Percentiles rank a stretch among this genome's conserved stretches.
Conservation (phyloP, 1,140 invertebrate genomes). For the Drosophila funebris region DNA sequence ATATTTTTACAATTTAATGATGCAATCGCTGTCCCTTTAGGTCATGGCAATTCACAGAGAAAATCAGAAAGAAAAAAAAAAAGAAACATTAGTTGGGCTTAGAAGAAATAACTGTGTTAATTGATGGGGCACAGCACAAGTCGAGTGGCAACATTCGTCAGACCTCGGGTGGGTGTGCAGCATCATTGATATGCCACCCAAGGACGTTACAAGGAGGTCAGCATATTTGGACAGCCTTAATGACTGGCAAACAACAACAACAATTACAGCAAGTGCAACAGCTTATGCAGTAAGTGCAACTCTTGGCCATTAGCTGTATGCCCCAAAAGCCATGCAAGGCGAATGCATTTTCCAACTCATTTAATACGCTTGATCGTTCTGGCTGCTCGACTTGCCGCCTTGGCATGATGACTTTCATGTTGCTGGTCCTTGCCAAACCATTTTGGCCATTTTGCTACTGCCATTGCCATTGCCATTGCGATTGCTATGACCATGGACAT, state of each 20-base stretch:
- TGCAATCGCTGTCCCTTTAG: constrained; percentile 43
- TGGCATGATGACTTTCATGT: constrained; percentile 12
- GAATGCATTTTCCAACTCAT: constrained; percentile 57
- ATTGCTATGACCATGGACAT: not conserved
- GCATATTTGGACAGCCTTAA: constrained; percentile 29
- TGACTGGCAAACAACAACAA: constrained; percentile 8
- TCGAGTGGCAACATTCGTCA: constrained; percentile 11
- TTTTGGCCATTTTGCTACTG: constrained; percentile 3
- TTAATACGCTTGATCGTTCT: constrained; percentile 36
- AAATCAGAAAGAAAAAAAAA: not conserved
- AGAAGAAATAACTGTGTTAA: constrained; percentile 32
- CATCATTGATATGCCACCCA: constrained; percentile 13
- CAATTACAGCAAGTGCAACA: not conserved
- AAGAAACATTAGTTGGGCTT: not conserved
- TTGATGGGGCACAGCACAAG: constrained; percentile 25
- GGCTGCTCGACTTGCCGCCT: not conserved
- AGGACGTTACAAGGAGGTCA: not conserved
- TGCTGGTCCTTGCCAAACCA: not conserved
- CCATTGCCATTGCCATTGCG: not conserved
- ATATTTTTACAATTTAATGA: constrained; percentile 22
- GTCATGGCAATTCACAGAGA: constrained; percentile 37
- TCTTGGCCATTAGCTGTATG: constrained; percentile 32
- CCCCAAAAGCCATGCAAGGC: constrained; percentile 17
- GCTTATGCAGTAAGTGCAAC: constrained; percentile 18
- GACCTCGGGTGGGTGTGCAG: constrained; percentile 14